A percentile compares a stretch with the other conserved stretches of the same genome.
These are phyloP conservation scores for Odontothrips loti DNA, from an alignment of 2,888 invertebrate species.

Conservation along the genomic window DNA sequence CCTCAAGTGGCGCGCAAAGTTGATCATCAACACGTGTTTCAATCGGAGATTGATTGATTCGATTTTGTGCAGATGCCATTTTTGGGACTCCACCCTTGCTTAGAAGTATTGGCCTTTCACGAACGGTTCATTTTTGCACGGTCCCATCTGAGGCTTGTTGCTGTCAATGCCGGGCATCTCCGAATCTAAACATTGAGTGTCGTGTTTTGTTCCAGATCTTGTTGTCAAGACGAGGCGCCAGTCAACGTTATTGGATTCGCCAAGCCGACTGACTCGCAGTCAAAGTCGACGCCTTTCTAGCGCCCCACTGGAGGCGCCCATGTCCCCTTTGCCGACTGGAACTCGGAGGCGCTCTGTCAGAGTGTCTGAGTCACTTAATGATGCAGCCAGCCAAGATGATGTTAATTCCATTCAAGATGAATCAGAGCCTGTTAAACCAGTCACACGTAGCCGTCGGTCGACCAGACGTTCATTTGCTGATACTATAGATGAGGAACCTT, in stretches of 20 bases:
- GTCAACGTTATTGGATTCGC: not conserved
- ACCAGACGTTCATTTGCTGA: not conserved
- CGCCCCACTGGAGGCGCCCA: not conserved
- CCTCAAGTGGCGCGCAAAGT: not conserved
- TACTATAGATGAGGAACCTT: not conserved
- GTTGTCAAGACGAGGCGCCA: not conserved
- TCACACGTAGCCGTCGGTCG: not conserved
- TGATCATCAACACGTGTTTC: not conserved
- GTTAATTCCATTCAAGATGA: not conserved
- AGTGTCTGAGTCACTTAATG: not conserved
- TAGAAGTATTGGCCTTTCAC: not conserved
- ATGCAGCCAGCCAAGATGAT: not conserved
- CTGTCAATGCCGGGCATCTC: too few species aligned
- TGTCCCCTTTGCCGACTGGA: not conserved
- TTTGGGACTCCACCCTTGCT: not conserved
- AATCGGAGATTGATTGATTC: too few species aligned
- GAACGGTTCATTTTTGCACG: not conserved
- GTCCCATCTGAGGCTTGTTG: too few species aligned
- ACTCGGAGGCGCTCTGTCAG: not conserved
- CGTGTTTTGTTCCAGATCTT: not conserved
- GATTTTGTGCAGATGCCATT: too few species aligned
- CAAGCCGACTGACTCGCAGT: not conserved
- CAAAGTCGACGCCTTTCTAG: not conserved
- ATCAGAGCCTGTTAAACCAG: not conserved
- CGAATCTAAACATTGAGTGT: too few species aligned